Conservation (phyloP, 2,797 vertebrate genomes). For the Peromyscus aztecus region DNA sequence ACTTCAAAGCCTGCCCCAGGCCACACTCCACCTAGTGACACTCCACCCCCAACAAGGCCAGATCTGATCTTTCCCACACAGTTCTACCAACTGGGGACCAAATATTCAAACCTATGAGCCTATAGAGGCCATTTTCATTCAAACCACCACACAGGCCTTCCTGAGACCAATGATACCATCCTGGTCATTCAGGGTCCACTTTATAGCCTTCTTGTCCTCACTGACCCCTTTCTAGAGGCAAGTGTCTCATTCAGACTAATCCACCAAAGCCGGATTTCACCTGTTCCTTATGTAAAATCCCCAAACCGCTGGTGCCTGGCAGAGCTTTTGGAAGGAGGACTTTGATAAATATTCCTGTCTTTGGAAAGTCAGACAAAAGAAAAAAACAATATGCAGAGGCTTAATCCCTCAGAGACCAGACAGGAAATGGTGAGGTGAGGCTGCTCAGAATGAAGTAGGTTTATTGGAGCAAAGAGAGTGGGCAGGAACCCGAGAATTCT, state of each 20-base stretch:
- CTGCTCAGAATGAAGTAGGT: not conserved
- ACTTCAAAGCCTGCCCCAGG: not conserved
- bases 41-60: not conserved
- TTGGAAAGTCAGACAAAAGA: slow-evolving; percentile 69
- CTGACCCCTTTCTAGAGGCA: not conserved
- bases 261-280: not conserved
- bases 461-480: not conserved
- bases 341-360: slow-evolving; percentile 64
- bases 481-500: slow-evolving; percentile 57
- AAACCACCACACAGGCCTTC: not conserved
- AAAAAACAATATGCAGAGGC: slow-evolving; percentile 44
- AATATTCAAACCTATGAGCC: not conserved
- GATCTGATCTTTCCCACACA: not conserved
- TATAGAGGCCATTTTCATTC: not conserved
- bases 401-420: slow-evolving; percentile 55
- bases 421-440: slow-evolving; percentile 51
- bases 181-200: not conserved
- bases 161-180: slow-evolving; percentile 10
- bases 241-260: not conserved
- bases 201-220: not conserved
- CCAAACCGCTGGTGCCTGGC: not conserved
- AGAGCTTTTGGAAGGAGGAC: slow-evolving; percentile 9
- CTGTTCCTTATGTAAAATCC: slow-evolving; percentile 35
- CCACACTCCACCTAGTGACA: not conserved
- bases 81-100: not conserved